Evolutionary conservation across 2,113 vertebrate species (phyloP).

Genomic region (Serilophus lunatus): DNA sequence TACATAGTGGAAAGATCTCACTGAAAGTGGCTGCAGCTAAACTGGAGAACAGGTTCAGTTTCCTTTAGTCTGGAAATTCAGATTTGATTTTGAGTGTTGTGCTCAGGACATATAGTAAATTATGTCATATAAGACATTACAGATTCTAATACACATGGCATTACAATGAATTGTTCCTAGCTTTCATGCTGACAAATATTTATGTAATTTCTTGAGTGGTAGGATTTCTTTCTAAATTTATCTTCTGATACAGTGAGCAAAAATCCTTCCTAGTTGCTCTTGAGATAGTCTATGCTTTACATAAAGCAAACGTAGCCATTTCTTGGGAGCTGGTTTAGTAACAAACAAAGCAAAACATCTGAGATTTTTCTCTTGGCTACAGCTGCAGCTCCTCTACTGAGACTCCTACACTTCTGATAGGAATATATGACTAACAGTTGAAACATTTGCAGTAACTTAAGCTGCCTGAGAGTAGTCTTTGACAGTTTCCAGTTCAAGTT

Average conservation of each 20-base stretch:
- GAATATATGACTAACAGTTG: background rate
- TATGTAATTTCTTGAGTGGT: background rate
- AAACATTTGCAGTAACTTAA: background rate
- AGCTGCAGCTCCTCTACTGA: background rate
- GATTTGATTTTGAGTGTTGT: background rate
- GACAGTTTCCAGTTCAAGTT: background rate
- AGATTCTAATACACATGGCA: background rate
- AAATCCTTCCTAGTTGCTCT: background rate
- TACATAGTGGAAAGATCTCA: no score
- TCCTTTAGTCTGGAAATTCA: background rate
- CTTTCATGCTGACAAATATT: background rate
- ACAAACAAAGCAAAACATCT: background rate
- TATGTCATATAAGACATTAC: background rate
- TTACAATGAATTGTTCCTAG: background rate
- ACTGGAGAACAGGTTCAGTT: background rate
- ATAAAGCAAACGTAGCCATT: background rate
- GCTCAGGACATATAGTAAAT: background rate
- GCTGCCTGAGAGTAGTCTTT: background rate
- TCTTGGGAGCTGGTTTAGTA: background rate
- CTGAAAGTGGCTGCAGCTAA: background rate
- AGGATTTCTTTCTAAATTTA: background rate
- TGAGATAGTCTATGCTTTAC: background rate
- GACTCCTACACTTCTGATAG: background rate
- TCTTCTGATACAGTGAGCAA: background rate
- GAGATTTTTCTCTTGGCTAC: background rate